Evolutionary conservation across 53 echinoderm and acorn worm species (phyloP).

Genomic region (Patiria pectinifera): DNA sequence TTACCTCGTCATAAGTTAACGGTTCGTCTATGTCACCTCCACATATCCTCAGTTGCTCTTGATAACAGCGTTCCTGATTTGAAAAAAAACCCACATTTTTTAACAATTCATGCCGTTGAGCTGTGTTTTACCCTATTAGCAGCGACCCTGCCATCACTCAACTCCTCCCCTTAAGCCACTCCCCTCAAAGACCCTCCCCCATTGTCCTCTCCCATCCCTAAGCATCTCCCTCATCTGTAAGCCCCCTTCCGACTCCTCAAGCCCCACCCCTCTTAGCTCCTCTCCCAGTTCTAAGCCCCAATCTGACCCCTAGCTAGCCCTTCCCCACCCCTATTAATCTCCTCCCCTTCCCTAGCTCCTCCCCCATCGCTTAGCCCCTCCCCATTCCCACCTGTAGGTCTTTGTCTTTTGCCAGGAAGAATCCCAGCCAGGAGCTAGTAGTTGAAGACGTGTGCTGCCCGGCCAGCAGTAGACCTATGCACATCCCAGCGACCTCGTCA

Average conservation of each 20-base stretch:
- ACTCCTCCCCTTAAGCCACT: neutral
- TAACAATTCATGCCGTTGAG: neutral
- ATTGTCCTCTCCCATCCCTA: no score
- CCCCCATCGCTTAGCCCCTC: slow-evolving; percentile 3
- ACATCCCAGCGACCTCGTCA: slow-evolving; percentile 89
- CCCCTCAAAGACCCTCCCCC: neutral
- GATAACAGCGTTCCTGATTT: slow-evolving; percentile 71
- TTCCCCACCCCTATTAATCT: neutral
- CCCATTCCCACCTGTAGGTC: slow-evolving; percentile 69
- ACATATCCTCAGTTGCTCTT: slow-evolving; percentile 71
- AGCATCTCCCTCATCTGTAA: no score
- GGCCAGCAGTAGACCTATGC: slow-evolving; percentile 80
- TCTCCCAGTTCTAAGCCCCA: no score
- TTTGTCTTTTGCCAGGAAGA: slow-evolving; percentile 83
- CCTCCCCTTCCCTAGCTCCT: neutral
- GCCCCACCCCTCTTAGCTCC: no score
- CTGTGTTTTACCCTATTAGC: neutral
- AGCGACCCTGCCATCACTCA: neutral
- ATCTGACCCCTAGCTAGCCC: no score
- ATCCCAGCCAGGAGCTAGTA: slow-evolving; percentile 87
- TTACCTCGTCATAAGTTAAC: slow-evolving; percentile 80
- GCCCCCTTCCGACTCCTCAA: no score
- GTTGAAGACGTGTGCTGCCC: slow-evolving; percentile 93
- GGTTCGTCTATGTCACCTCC: slow-evolving; percentile 53
- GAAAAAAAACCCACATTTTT: neutral